Evolutionary conservation across 2,797 vertebrate genomes (phyloP), one percentile per base, ranked within the genome.

Genomic region (Xiphophorus birchmanni): DNA sequence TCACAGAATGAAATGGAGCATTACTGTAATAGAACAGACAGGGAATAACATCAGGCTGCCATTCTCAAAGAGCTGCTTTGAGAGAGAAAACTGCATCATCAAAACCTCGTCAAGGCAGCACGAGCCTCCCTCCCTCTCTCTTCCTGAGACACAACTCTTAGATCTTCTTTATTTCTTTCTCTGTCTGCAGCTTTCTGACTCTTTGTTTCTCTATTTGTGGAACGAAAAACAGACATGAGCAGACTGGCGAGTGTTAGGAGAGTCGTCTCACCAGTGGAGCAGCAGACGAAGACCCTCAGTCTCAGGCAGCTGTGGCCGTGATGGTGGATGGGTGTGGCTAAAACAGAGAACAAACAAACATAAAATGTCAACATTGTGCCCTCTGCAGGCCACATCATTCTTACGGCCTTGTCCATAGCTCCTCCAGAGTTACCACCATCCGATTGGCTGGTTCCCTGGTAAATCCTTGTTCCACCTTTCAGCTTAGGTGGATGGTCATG

Each of bases 241-340:
- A 37, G 45, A 72, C n/a, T 6, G 26, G 23, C 58, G 26, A 44
- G 32, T 2, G 5, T 65, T 65, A 18, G 76, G 47, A 29, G 75
- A 45, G 13, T 18, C 47, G 73, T 96, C 97, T 97, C 93, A 99
- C 98, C 97, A 81, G 97, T 97, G 85, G 97, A 96, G 54, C 98
- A 99, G 97, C 98, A 99, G 87, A 99, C 98, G 40, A 96, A 98
- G 83, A 99, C 97, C 86, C 98, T 96, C 97, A 99, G 97, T 95
- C 97, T 97, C 92, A 99, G 96, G 95, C 98, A 99, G 94, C 96
- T 97, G 89, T 97, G 97, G 91, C 96, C 97, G 79, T 98, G 97
- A 94, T 97, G 97, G 93, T 98, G 98, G 32, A 96, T 96, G 37
- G 98, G 97, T 21, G 97, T 97, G 88, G 98, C 98, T 99, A 92